Percentiles rank a stretch among this genome's conserved stretches.
Evolutionary conservation across 2,797 vertebrate genomes (phyloP).

Genomic region (Brotula barbata): DNA sequence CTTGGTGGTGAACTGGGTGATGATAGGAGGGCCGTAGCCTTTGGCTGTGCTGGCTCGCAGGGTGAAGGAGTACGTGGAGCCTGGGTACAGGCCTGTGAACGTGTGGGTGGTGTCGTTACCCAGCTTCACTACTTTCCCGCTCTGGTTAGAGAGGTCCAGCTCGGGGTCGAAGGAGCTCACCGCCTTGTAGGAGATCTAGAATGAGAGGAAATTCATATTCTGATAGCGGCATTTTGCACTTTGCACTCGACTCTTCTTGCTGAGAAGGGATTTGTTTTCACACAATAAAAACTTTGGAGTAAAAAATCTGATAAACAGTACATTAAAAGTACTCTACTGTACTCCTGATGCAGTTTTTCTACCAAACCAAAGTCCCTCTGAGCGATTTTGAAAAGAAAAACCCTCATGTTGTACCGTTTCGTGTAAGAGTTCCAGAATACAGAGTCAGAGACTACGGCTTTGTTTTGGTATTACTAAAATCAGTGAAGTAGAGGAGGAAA

Average conservation of each 20-base stretch:
- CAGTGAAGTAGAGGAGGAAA: conserved; percentile 5
- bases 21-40: conserved; percentile 92
- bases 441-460: too few relatives aligned
- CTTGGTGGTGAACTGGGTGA: conserved; percentile 96
- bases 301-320: too few relatives aligned
- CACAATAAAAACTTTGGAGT: conserved; percentile 5
- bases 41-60: conserved; percentile 95
- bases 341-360: conserved; percentile 12
- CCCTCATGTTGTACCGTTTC: neutral
- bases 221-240: conserved; percentile 22
- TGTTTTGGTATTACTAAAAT: conserved; percentile 30
- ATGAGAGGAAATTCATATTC: conserved; percentile 57
- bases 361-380: conserved; percentile 8
- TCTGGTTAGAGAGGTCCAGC: conserved; percentile 97
- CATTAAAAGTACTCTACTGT: too few relatives aligned
- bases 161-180: conserved; percentile 98
- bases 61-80: conserved; percentile 96
- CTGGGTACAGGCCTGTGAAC: conserved; percentile 94
- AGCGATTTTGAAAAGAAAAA: conserved; percentile 2
- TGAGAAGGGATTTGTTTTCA: conserved; percentile 44
- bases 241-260: neutral
- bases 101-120: conserved; percentile 94
- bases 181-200: conserved; percentile 97
- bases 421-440: neutral
- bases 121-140: conserved; percentile 91